Percentiles rank a stretch among this genome's conserved stretches.
These are phyloP conservation scores for Oscheius sp. DNA, from an alignment of 2,888 invertebrate genomes.

Conservation along the genomic window DNA sequence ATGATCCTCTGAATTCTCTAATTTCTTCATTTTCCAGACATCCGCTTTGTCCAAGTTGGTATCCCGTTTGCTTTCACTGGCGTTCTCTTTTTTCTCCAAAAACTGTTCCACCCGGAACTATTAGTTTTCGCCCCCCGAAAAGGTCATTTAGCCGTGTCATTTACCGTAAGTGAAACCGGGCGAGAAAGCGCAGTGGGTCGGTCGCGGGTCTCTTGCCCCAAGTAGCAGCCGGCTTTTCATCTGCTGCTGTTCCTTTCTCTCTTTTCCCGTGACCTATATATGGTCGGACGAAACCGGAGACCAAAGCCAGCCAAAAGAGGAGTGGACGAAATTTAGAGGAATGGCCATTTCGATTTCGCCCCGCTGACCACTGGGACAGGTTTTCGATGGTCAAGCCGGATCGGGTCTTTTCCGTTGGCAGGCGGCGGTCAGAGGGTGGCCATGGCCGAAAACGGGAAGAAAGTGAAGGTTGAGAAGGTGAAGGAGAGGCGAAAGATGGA, in stretches of 20 bases:
- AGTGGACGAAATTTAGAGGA: constrained; percentile 15
- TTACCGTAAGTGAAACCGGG: constrained; percentile 1
- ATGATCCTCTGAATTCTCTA: not conserved
- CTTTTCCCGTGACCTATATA: constrained; percentile 27
- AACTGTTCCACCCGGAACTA: constrained; percentile 11
- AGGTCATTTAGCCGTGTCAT: constrained; percentile 18
- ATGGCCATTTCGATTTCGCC: constrained; percentile 28
- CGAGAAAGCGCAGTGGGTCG: not conserved
- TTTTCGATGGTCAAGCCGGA: constrained; percentile 7
- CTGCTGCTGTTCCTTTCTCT: not conserved
- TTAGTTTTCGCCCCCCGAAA: not conserved
- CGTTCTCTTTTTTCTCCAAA: not conserved
- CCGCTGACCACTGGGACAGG: constrained; percentile 6
- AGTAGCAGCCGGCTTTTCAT: not conserved
- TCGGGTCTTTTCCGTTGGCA: constrained; percentile 29
- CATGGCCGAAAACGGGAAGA: not conserved
- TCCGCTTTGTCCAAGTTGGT: not conserved
- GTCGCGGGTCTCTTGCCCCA: no score
- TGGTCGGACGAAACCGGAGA: constrained; percentile 31
- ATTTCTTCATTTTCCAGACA: not conserved
- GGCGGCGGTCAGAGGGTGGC: not conserved
- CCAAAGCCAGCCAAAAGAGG: constrained; percentile 12
- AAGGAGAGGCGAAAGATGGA: constrained; percentile 36
- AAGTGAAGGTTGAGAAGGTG: constrained; percentile 9
- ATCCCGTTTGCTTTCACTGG: not conserved